Percentiles rank a stretch among this genome's conserved stretches.
phyloP scores from a whole-genome alignment of 2,113 vertebrate species.

The Turdus rufiventris region DNA sequence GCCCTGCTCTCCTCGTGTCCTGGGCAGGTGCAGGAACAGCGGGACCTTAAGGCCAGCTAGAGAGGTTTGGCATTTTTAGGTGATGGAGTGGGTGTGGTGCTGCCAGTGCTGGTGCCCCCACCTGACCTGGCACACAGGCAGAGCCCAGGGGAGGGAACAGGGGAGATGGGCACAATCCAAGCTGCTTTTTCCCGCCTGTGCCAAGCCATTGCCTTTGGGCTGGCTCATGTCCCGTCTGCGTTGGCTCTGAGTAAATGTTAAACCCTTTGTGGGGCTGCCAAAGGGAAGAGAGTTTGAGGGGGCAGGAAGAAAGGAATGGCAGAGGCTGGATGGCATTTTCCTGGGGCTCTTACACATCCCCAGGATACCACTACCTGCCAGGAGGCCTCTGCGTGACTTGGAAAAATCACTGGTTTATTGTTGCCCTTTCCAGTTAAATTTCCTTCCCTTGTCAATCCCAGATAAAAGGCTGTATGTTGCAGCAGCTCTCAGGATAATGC shows the following conservation, averaged over 20 bases:
- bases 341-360: not conserved
- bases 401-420: not conserved
- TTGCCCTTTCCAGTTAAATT: conserved; percentile 2
- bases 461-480: not conserved
- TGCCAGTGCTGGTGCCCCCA: not conserved
- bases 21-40: not conserved
- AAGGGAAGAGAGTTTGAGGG: conserved; percentile 7
- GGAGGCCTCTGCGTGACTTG: not conserved
- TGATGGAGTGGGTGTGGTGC: not conserved
- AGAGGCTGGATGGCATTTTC: conserved; percentile 39
- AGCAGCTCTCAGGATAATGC: not conserved
- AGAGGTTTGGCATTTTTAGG: not conserved
- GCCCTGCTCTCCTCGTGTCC: rapidly evolving
- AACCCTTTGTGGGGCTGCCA: not conserved
- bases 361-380: not conserved
- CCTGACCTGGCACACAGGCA: not conserved
- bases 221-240: not conserved
- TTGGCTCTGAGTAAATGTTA: conserved; percentile 38
- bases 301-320: not conserved
- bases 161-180: not conserved
- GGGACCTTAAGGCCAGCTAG: rapidly evolving
- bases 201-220: conserved; percentile 36
- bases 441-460: not conserved
- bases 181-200: not conserved
- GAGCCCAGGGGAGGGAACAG: not conserved